Evolutionary conservation across 2,888 invertebrate species (phyloP).

Genomic region (Operophtera brumata): DNA sequence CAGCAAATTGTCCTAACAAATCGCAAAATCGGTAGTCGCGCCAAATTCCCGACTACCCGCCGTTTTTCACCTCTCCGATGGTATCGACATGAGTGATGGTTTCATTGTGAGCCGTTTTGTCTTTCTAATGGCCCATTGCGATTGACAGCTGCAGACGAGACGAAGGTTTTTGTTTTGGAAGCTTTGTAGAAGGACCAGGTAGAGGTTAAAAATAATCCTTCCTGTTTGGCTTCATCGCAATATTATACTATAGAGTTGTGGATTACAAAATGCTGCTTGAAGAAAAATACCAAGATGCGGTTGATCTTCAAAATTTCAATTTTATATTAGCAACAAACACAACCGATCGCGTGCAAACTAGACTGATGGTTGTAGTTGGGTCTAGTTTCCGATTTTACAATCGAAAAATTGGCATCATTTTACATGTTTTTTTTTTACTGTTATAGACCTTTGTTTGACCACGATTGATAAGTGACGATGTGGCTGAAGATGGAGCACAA

Average conservation of each 20-base stretch:
- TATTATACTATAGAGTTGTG: background rate
- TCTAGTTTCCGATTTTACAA: too few relatives aligned
- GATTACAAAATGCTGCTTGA: background rate
- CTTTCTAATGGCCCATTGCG: constrained; percentile 31
- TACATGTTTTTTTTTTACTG: too few relatives aligned
- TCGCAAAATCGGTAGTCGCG: background rate
- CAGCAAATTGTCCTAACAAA: constrained; percentile 2
- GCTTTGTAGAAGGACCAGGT: constrained; percentile 1
- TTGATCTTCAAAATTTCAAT: too few relatives aligned
- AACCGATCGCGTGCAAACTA: too few relatives aligned
- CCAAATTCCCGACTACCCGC: constrained; percentile 8
- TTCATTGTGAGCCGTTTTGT: constrained; percentile 28
- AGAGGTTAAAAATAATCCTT: background rate
- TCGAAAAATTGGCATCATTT: too few relatives aligned
- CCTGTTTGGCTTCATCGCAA: background rate
- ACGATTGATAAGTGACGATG: too few relatives aligned
- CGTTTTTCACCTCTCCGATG: constrained; percentile 30
- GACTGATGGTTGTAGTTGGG: too few relatives aligned
- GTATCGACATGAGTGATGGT: constrained; percentile 33
- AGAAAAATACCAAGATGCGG: too few relatives aligned
- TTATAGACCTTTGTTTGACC: too few relatives aligned
- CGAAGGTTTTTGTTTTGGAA: constrained; percentile 16
- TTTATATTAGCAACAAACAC: too few relatives aligned
- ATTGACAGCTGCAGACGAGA: constrained; percentile 31
- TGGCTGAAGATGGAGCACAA: too few relatives aligned